Conservation (phyloP, 2,113 vertebrate genomes). For the Cochlearius cochlearius region DNA sequence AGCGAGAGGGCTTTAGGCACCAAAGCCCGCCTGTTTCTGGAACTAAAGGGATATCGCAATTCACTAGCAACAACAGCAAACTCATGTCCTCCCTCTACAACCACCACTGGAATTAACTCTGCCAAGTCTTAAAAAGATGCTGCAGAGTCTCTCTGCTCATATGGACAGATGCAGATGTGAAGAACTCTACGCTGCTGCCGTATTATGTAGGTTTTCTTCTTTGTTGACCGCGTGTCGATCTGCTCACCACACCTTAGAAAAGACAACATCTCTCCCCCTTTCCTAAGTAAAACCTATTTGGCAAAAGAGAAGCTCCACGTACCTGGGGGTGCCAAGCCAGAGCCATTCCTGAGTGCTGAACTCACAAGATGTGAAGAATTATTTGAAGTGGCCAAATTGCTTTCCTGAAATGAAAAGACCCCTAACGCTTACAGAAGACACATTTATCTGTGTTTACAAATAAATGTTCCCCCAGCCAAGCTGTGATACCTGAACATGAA, state of each 20-base stretch:
- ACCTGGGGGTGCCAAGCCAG: not conserved
- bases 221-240: not conserved
- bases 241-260: not conserved
- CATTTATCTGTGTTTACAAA: constrained; percentile 24
- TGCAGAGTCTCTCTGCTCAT: not conserved
- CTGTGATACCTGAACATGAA: not conserved
- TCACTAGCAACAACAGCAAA: not conserved
- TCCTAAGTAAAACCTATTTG: not conserved
- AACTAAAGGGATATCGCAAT: not conserved
- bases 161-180: rapidly evolving
- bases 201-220: not conserved
- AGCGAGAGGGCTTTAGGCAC: not conserved
- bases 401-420: not conserved
- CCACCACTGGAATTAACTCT: not conserved
- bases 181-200: rapidly evolving
- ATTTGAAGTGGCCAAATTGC: not conserved
- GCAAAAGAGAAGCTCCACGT: not conserved
- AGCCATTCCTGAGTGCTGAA: not conserved
- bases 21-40: not conserved
- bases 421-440: not conserved
- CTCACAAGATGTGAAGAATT: not conserved
- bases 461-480: not conserved
- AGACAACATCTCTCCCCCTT: not conserved
- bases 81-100: not conserved
- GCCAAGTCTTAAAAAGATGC: not conserved